These are phyloP conservation scores for Cheilosia scutellata DNA, from an alignment of 2,888 invertebrate genomes.

Conservation along the genomic window DNA sequence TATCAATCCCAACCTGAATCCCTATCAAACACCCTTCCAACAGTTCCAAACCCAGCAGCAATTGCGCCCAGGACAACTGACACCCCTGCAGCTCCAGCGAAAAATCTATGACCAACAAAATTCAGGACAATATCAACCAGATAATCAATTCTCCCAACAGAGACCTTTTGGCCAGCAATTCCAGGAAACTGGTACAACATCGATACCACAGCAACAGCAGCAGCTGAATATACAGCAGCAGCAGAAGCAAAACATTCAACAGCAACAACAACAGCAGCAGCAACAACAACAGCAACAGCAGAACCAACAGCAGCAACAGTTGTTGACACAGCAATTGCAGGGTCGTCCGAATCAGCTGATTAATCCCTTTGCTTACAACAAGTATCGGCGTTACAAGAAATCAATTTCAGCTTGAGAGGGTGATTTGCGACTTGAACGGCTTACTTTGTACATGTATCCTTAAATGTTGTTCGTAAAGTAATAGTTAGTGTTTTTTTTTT, in stretches of 20 bases:
- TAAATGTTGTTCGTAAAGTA: slow-evolving; percentile 5
- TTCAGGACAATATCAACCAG: slow-evolving; percentile 82
- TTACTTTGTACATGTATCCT: slow-evolving; percentile 8
- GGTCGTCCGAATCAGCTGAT: slow-evolving; percentile 82
- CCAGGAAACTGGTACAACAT: slow-evolving; percentile 62
- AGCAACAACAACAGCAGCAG: slow-evolving; percentile 79
- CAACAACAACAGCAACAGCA: slow-evolving; percentile 79
- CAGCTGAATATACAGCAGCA: slow-evolving; percentile 77
- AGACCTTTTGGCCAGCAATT: slow-evolving; percentile 67
- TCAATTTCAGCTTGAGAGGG: slow-evolving; percentile 66
- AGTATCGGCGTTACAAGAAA: slow-evolving; percentile 83
- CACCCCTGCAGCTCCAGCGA: slow-evolving; percentile 80
- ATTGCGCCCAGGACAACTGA: slow-evolving; percentile 80
- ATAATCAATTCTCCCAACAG: slow-evolving; percentile 79
- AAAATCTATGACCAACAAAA: slow-evolving; percentile 78
- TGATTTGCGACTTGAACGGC: background rate
- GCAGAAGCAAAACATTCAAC: slow-evolving; percentile 79
- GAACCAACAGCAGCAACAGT: slow-evolving; percentile 78
- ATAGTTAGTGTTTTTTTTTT: slow-evolving; percentile 31
- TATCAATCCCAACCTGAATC: slow-evolving; percentile 82
- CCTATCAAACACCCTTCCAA: slow-evolving; percentile 82
- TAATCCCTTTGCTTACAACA: slow-evolving; percentile 82
- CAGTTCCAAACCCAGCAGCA: slow-evolving; percentile 79
- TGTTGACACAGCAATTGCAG: slow-evolving; percentile 82
- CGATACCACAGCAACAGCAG: slow-evolving; percentile 74